phyloP scores from a whole-genome alignment of 2,888 invertebrate species.

The Sepioteuthis lessoniana region DNA sequence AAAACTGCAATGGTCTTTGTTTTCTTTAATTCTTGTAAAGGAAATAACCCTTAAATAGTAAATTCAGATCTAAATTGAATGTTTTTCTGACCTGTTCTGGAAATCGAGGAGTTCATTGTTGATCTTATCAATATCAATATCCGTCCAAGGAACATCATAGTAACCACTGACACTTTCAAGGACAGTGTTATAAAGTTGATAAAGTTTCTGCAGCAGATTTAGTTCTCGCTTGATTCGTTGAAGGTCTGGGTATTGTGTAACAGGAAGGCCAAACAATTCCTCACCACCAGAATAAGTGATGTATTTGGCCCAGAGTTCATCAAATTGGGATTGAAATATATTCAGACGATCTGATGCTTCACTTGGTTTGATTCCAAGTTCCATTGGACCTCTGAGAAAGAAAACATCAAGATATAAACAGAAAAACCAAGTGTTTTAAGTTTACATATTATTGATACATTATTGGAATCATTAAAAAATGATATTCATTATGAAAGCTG shows the following conservation, averaged over 20 bases:
- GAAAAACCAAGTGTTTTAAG: too few relatives aligned
- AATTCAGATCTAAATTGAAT: not conserved
- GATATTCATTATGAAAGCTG: too few relatives aligned
- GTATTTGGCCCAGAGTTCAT: slow-evolving; percentile 95
- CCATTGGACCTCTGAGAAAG: slow-evolving; percentile 88
- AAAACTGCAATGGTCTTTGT: too few relatives aligned
- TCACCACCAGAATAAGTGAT: slow-evolving; percentile 96
- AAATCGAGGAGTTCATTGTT: slow-evolving; percentile 97
- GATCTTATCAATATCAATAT: slow-evolving; percentile 96
- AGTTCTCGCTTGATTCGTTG: slow-evolving; percentile 93
- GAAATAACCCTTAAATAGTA: not conserved
- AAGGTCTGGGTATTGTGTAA: slow-evolving; percentile 93
- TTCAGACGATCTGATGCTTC: slow-evolving; percentile 95
- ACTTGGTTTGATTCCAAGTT: slow-evolving; percentile 89
- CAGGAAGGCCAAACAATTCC: slow-evolving; percentile 92
- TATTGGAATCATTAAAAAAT: too few relatives aligned
- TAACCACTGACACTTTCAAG: slow-evolving; percentile 96
- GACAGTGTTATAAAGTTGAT: slow-evolving; percentile 95
- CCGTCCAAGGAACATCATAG: slow-evolving; percentile 97
- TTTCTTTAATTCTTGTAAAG: too few relatives aligned
- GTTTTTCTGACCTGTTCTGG: slow-evolving; percentile 84
- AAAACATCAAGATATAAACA: not conserved
- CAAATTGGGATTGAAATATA: slow-evolving; percentile 85
- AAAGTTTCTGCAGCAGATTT: slow-evolving; percentile 94
- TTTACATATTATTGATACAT: too few relatives aligned